phyloP scores from a whole-genome alignment of 2,888 invertebrate genomes.

The Drosophila leonis region DNA sequence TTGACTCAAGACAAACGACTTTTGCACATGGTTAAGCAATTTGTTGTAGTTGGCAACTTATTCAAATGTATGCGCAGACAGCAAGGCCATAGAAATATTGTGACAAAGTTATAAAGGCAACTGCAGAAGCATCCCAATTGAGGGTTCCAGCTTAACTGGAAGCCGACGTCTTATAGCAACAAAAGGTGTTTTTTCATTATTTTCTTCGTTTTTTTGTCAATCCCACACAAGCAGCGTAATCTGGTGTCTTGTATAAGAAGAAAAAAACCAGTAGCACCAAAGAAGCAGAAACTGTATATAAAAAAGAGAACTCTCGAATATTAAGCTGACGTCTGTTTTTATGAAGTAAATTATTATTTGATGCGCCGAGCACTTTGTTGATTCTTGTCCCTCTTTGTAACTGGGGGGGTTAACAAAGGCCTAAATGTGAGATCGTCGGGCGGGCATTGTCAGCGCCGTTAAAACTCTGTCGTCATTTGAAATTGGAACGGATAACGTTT shows the following conservation, averaged over 20 bases:
- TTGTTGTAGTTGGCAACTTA: constrained; percentile 39
- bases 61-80: constrained; percentile 23
- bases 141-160: constrained; percentile 45
- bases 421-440: constrained; percentile 49
- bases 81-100: constrained; percentile 51
- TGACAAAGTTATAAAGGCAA: constrained; percentile 54
- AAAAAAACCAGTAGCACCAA: constrained; percentile 71
- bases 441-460: constrained; percentile 73
- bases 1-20: constrained; percentile 22
- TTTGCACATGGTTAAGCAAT: constrained; percentile 30
- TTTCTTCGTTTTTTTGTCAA: constrained; percentile 31
- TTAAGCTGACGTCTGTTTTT: constrained; percentile 77
- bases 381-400: constrained; percentile 57
- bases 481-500: constrained; percentile 81
- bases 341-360: constrained; percentile 78
- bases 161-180: constrained; percentile 46
- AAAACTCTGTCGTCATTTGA: constrained; percentile 78
- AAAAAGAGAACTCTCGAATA: constrained; percentile 53
- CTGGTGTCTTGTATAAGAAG: constrained; percentile 54
- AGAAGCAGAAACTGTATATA: constrained; percentile 9
- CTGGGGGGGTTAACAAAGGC: constrained; percentile 46
- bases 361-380: constrained; percentile 69
- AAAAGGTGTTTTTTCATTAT: constrained; percentile 46
- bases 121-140: constrained; percentile 34
- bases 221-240: constrained; percentile 71